A percentile compares a stretch with the other conserved stretches of the same genome.
Conservation (phyloP, 1,140 invertebrate genomes). For the Drosophila murphyi region DNA sequence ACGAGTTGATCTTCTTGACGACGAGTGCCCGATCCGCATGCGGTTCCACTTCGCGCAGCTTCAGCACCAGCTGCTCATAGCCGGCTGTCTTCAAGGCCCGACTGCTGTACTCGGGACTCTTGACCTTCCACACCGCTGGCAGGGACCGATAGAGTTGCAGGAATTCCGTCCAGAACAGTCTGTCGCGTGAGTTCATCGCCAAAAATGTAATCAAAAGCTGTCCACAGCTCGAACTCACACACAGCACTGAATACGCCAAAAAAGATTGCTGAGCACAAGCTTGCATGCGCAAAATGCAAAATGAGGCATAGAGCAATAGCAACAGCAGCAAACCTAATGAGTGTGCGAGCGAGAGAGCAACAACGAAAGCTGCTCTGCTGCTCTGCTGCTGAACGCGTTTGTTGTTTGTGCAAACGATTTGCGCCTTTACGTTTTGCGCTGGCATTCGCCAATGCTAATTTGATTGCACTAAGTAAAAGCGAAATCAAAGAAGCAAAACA, state of each 20-base stretch:
- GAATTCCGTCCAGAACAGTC: constrained; percentile 73
- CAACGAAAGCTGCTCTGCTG: background rate
- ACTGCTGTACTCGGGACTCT: constrained; percentile 70
- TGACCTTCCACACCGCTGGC: constrained; percentile 76
- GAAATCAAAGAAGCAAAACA: background rate
- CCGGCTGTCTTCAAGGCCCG: constrained; percentile 50
- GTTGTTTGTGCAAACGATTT: constrained; percentile 42
- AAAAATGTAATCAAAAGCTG: constrained; percentile 7
- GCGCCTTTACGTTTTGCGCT: constrained; percentile 25
- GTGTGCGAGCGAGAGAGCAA: constrained; percentile 4
- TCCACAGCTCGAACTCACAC: constrained; percentile 27
- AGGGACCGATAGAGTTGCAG: constrained; percentile 70
- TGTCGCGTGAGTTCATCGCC: constrained; percentile 51
- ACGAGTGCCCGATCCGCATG: constrained; percentile 64
- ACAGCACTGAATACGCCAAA: constrained; percentile 32
- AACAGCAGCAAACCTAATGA: constrained; percentile 3
- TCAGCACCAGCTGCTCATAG: constrained; percentile 65
- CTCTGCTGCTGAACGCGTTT: background rate
- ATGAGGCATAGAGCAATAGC: constrained; percentile 7
- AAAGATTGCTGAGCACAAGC: constrained; percentile 36
- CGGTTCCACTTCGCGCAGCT: constrained; percentile 74
- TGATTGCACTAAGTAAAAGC: constrained; percentile 26
- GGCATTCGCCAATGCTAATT: constrained; percentile 9
- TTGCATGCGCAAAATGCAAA: constrained; percentile 60
- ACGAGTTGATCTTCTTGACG: constrained; percentile 79